These are phyloP conservation scores for Monopis laevigella DNA, from an alignment of 2,888 invertebrate species.

Conservation along the genomic window DNA sequence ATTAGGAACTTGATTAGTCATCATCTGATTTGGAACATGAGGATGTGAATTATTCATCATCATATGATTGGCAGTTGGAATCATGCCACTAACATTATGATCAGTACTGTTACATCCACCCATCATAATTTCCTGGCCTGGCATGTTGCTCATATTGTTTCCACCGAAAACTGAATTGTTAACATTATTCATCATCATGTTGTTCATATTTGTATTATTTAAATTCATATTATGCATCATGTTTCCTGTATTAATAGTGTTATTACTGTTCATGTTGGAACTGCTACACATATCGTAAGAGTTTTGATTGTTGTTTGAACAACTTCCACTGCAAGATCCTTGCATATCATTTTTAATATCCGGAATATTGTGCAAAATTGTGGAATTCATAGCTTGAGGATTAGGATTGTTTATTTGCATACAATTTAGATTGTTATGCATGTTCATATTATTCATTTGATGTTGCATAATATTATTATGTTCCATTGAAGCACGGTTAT, in stretches of 20 bases:
- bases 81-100: constrained; percentile 43
- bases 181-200: constrained; percentile 49
- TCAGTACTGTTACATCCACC: constrained; percentile 45
- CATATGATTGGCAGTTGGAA: constrained; percentile 46
- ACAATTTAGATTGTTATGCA: constrained; percentile 46
- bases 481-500: constrained; percentile 48
- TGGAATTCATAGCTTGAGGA: constrained; percentile 46
- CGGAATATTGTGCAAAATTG: constrained; percentile 56
- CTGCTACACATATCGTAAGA: constrained; percentile 45
- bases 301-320: constrained; percentile 44
- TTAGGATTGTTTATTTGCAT: constrained; percentile 50
- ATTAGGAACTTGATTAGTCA: constrained; percentile 36
- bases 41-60: constrained; percentile 49
- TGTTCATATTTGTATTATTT: constrained; percentile 45
- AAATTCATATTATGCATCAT: constrained; percentile 51
- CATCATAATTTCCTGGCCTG: constrained; percentile 53
- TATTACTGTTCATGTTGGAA: constrained; percentile 39
- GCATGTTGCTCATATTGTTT: constrained; percentile 38
- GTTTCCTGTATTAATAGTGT: constrained; percentile 40
- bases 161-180: constrained; percentile 45
- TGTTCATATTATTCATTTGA: constrained; percentile 53
- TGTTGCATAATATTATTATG: constrained; percentile 55
- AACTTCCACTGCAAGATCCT: constrained; percentile 53
- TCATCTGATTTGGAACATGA: constrained; percentile 44
- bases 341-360: constrained; percentile 60